Conservation (phyloP, 2,888 invertebrate genomes). For the Auanema sp. region DNA sequence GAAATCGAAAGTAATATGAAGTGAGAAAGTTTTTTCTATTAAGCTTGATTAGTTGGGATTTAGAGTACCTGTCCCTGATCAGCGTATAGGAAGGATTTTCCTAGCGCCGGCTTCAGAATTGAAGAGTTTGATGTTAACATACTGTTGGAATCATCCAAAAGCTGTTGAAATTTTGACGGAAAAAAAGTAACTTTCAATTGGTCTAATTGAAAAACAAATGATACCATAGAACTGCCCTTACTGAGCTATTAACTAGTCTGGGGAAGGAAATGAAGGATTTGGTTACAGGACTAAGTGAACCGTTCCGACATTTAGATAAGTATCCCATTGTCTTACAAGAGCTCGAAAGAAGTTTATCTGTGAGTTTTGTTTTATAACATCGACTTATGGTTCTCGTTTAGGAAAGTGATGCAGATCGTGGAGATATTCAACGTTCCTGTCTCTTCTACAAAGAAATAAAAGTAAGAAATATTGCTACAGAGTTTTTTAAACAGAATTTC, state of each 20-base stretch:
- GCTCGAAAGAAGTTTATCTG: conserved; percentile 87
- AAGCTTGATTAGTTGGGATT: conserved; percentile 11
- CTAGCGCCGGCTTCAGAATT: conserved; percentile 72
- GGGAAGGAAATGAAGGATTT: conserved; percentile 86
- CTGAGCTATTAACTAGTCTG: conserved; percentile 79
- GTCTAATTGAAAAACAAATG: too few species aligned
- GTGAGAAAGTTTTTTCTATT: conserved; percentile 2
- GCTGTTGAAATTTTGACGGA: conserved; percentile 90
- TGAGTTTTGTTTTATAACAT: conserved; percentile 17
- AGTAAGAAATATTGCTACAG: conserved; percentile 68
- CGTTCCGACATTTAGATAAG: conserved; percentile 89
- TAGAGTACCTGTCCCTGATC: conserved; percentile 70
- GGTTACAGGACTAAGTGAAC: conserved; percentile 89
- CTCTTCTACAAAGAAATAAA: conserved; percentile 92
- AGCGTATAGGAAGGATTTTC: conserved; percentile 87
- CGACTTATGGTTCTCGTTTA: conserved; percentile 41
- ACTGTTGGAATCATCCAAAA: conserved; percentile 89
- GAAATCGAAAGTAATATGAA: conserved; percentile 22
- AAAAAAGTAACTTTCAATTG: conserved; percentile 81
- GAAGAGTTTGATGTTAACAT: conserved; percentile 82
- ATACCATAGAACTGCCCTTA: conserved; percentile 30
- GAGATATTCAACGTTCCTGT: conserved; percentile 92
- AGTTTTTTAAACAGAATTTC: conserved; percentile 22
- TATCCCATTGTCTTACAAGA: conserved; percentile 86
- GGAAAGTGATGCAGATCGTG: conserved; percentile 90